Base-by-base conservation (phyloP, 2,797 vertebrate genomes). In the Falco concolor region DNA sequence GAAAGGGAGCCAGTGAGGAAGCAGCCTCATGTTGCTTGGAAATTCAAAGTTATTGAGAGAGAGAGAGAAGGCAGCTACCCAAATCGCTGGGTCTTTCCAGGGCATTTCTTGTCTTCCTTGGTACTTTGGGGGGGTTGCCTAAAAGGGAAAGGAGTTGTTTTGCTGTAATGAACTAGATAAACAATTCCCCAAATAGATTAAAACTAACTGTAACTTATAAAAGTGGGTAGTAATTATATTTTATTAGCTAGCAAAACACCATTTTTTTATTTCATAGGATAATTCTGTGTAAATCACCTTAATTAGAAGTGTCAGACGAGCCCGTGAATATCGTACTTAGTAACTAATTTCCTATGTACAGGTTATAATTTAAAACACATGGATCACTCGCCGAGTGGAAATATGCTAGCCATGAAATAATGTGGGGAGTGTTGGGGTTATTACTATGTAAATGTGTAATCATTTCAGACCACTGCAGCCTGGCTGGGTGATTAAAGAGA, bases 161-260 rank as follows among this genome's bases (percentile, higher is more conserved):
- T 98, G 95, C 97, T 97, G 95, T 98, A 98, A 98, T 98, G 97
- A 98, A 98, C 97, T 98, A 97, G 97, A 98, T 98, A 98, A 98
- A 98, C 98, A 98, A 98, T 98, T 98, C 98, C 98, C 98, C 98
- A 98, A 98, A 98, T 97, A 98, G 98, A 98, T 98, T 98, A 98
- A 98, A 98, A 98, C 97, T 98, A 98, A 98, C 98, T 98, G 97
- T 98, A 98, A 98, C 96, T 98, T 98, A 98, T 97, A 98, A 98
- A 97, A 97, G 96, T 54, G 90, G 95, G 97, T 97, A 96, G 98
- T 98, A 98, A 98, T 98, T 98, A 98, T 98, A 98, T 98, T 98
- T 98, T 98, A 98, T 98, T 98, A 98, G 98, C 96, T 88, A 97
- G 98, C 97, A 97, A 98, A 96, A 95, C 97, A 98, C 96, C 97